Percentiles rank a stretch among this genome's conserved stretches.
These are phyloP conservation scores for Elysia chlorotica DNA, from an alignment of 1,140 invertebrate genomes.

Conservation along the genomic window DNA sequence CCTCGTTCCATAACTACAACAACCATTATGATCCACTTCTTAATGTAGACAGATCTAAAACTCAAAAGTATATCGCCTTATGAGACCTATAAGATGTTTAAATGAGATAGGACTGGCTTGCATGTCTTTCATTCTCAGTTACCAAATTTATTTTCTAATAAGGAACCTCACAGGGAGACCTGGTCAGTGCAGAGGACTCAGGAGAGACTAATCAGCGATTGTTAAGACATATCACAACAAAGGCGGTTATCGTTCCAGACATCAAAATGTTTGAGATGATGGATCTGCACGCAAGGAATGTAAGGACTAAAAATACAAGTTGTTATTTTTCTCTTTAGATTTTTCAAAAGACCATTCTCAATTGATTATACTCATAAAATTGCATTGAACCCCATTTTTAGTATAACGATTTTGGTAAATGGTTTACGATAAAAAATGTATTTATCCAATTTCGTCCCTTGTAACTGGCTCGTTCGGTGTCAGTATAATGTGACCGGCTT, in stretches of 20 bases:
- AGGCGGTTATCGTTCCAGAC: not conserved
- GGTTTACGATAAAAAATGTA: not conserved
- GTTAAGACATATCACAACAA: not conserved
- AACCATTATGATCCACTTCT: too few species aligned
- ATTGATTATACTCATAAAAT: not conserved
- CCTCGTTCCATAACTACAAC: too few species aligned
- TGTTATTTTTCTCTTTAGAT: too few species aligned
- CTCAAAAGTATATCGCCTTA: not conserved
- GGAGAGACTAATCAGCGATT: too few species aligned
- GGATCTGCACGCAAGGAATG: not conserved
- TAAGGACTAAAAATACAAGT: not conserved
- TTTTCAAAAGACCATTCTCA: too few species aligned
- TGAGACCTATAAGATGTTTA: not conserved
- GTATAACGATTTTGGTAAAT: not conserved
- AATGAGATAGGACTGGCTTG: too few species aligned
- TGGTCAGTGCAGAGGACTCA: not conserved
- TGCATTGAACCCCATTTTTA: not conserved
- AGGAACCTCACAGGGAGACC: not conserved
- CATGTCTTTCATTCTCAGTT: too few species aligned
- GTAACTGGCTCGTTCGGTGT: not conserved
- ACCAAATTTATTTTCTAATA: too few species aligned
- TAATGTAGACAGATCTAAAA: too few species aligned
- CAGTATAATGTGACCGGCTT: too few species aligned
- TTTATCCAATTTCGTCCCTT: not conserved
- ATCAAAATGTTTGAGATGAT: not conserved